Percentiles rank a stretch among this genome's conserved stretches.
Conservation (phyloP, 1,140 invertebrate species). For the Panonychus citri region DNA sequence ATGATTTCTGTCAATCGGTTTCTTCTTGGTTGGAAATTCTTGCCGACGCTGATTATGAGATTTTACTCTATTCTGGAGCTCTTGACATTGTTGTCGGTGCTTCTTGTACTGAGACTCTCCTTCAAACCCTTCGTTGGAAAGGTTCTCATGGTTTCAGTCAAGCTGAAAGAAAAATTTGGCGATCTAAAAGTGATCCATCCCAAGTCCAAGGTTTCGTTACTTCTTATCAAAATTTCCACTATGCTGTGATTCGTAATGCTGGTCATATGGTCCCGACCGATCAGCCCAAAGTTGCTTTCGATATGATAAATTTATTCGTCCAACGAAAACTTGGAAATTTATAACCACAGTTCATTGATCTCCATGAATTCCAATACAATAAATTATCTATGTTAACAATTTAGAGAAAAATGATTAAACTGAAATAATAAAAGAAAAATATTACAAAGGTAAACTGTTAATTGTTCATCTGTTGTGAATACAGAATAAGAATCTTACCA, state of each 20-base stretch:
- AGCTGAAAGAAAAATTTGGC: conserved; percentile 38
- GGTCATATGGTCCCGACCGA: conserved; percentile 62
- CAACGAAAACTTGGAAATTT: conserved; percentile 22
- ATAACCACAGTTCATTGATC: too few species aligned
- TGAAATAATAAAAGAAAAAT: too few species aligned
- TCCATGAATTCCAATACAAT: too few species aligned
- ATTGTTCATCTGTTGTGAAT: too few species aligned
- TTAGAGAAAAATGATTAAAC: too few species aligned
- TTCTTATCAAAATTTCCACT: conserved; percentile 36
- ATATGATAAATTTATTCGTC: conserved; percentile 51
- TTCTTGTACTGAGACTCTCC: conserved; percentile 44
- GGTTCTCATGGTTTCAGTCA: conserved; percentile 36
- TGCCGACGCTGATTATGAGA: conserved; percentile 20
- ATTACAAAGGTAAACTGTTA: too few species aligned
- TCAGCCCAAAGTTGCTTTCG: conserved; percentile 48
- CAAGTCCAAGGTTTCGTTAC: not conserved
- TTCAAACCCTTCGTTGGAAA: conserved; percentile 38
- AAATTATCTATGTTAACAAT: too few species aligned
- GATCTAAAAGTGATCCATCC: not conserved
- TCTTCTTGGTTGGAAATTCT: conserved; percentile 46
- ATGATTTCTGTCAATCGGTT: conserved; percentile 59
- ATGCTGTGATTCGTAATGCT: conserved; percentile 52
- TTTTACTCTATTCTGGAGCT: conserved; percentile 43
- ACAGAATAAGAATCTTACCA: too few species aligned
- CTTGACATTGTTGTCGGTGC: conserved; percentile 62